These are phyloP conservation scores for Dromius quadrimaculatus DNA, from an alignment of 2,888 invertebrate species.

Conservation along the genomic window DNA sequence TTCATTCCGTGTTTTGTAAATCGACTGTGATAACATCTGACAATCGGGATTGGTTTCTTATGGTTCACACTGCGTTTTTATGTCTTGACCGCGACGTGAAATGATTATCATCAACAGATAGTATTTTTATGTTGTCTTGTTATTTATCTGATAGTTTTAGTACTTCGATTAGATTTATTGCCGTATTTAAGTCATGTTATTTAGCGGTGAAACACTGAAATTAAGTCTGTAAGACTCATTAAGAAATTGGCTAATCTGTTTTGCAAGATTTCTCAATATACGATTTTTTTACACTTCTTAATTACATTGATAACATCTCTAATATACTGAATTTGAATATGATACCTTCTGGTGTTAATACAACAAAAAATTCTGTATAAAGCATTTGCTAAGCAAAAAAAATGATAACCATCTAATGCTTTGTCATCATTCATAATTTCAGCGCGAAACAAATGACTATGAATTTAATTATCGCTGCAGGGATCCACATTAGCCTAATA, in stretches of 20 bases:
- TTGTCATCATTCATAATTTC: too few relatives aligned
- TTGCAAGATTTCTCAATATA: neutral
- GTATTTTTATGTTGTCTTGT: conserved; percentile 24
- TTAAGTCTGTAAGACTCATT: conserved; percentile 25
- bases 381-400: too few relatives aligned
- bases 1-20: conserved; percentile 4
- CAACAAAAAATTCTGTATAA: too few relatives aligned
- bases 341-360: too few relatives aligned
- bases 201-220: conserved; percentile 8
- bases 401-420: too few relatives aligned
- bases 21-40: conserved; percentile 10
- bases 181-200: conserved; percentile 33
- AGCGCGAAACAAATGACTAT: too few relatives aligned
- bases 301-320: too few relatives aligned
- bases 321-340: too few relatives aligned
- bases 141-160: neutral
- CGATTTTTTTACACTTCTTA: too few relatives aligned
- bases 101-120: conserved; percentile 17
- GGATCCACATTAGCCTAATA: too few relatives aligned
- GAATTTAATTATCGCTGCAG: too few relatives aligned
- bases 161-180: conserved; percentile 26
- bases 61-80: conserved; percentile 10
- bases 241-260: neutral
- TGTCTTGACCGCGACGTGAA: conserved; percentile 16
- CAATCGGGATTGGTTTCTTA: conserved; percentile 13